Evolutionary conservation across 1,140 invertebrate genomes (phyloP), one percentile per base, ranked within the genome.

Genomic region (Drosophila trapezifrons): DNA sequence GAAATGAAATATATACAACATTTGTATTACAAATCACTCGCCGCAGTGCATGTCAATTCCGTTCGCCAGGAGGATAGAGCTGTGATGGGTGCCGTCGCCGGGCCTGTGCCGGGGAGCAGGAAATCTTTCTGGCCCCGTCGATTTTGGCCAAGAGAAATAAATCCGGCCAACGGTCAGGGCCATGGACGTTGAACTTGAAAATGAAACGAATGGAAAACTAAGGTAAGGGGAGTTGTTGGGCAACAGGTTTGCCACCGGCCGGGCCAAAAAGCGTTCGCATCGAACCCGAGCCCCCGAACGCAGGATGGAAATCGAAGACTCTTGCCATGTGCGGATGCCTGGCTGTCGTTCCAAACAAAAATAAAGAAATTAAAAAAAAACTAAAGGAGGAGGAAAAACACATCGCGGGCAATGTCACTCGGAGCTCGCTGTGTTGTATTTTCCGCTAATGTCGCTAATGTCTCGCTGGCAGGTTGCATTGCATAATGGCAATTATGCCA

Each of bases 111-210:
- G 35, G 58, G 9, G 37, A 70, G 29, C 51, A 57, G 65, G 65
- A 72, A 72, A 52, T 66, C n/a, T 35, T 10, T 20, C 12, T 7
- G 29, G 46, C 46, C n/a, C 42, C 57, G 25, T 29, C 20, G 65
- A 52, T 52, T 69, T 52, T 66, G 46, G 38, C 29, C 52, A 56
- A 42, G 45, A 49, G 35, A 72, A 72, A 72, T 20, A 66, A 66
- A 38, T 46, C 66, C 40, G 22, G 22, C 15, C 20, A 29, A 15
- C 57, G 67, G 81, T 72, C 65, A 79, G 72, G 80, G 80, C 72
- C 81, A 74, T 62, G 76, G 77, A 85, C 81, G 63, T 85, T 85
- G 81, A 85, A 85, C 81, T 85, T 85, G 81, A 73, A 56, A 42
- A 18, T 25, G 27, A 17, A 40, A 13, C 45, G 46, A 49, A 42